Conservation (phyloP, 2,797 vertebrate species). For the Chrysocyon brachyurus region DNA sequence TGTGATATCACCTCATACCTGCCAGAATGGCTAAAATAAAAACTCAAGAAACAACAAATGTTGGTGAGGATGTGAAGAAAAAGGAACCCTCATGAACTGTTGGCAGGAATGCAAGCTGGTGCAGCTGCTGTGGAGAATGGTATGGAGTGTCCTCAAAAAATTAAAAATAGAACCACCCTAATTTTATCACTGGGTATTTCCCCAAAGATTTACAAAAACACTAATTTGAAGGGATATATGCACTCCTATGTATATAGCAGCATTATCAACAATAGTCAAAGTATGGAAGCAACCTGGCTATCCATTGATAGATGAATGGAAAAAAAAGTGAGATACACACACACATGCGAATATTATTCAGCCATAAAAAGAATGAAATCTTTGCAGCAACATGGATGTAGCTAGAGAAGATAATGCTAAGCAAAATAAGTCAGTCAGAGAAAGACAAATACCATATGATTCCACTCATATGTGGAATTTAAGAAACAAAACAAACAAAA, state of each 20-base stretch:
- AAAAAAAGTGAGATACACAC: not conserved
- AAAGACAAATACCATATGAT: not conserved
- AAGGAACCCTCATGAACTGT: not conserved
- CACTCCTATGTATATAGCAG: not conserved
- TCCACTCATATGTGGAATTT: not conserved
- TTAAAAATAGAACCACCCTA: not conserved
- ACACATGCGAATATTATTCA: not conserved
- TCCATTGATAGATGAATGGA: not conserved
- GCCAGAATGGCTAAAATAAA: not conserved
- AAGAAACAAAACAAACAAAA: not conserved
- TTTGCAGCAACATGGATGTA: not conserved
- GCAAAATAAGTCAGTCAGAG: not conserved
- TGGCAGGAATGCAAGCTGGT: not conserved
- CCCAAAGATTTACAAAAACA: not conserved
- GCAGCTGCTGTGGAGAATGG: not conserved
- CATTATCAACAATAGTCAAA: not conserved
- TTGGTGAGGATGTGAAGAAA: not conserved
- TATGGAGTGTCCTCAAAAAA: not conserved
- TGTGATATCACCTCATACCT: not conserved
- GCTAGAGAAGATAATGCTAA: not conserved
- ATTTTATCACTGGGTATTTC: not conserved
- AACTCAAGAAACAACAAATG: not conserved
- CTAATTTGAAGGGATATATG: not conserved
- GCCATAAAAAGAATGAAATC: not conserved
- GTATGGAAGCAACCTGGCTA: not conserved